Conservation (phyloP, 53 echinoderm and acorn worm genomes). For the Patiria pectinifera region DNA sequence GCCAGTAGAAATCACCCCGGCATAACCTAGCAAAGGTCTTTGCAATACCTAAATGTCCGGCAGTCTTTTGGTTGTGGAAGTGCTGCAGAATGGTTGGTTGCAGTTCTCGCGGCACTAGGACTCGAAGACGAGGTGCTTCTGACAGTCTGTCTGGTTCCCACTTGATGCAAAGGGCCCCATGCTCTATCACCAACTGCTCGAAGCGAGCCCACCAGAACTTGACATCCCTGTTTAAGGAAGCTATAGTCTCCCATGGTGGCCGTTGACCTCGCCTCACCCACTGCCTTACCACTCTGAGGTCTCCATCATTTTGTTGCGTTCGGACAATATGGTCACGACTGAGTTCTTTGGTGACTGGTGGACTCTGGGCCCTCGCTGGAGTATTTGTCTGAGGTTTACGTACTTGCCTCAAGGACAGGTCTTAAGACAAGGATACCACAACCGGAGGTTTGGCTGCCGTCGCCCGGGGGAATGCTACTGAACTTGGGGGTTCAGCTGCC, state of each 20-base stretch:
- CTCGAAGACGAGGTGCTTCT: neutral
- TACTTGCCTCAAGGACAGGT: neutral
- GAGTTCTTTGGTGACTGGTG: neutral
- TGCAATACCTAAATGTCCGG: slow-evolving; percentile 16
- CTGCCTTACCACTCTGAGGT: neutral
- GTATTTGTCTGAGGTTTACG: neutral
- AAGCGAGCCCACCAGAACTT: neutral
- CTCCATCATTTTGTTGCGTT: neutral
- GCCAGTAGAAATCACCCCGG: slow-evolving; percentile 25
- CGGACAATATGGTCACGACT: neutral
- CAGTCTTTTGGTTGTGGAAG: neutral
- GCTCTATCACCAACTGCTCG: slow-evolving; percentile 6
- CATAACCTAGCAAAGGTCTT: slow-evolving; percentile 23
- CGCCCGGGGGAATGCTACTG: neutral
- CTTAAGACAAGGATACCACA: neutral
- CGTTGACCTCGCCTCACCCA: neutral
- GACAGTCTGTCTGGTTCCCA: neutral
- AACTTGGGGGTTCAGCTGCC: neutral
- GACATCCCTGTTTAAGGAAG: neutral
- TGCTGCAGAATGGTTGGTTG: neutral
- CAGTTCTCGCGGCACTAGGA: neutral
- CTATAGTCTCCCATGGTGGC: neutral
- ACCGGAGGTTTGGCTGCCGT: slow-evolving; percentile 16
- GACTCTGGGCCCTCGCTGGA: neutral
- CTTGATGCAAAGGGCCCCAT: slow-evolving; percentile 14